These are phyloP conservation scores for Cecidostiba fungosa DNA, from an alignment of 2,888 invertebrate species.

Conservation along the genomic window DNA sequence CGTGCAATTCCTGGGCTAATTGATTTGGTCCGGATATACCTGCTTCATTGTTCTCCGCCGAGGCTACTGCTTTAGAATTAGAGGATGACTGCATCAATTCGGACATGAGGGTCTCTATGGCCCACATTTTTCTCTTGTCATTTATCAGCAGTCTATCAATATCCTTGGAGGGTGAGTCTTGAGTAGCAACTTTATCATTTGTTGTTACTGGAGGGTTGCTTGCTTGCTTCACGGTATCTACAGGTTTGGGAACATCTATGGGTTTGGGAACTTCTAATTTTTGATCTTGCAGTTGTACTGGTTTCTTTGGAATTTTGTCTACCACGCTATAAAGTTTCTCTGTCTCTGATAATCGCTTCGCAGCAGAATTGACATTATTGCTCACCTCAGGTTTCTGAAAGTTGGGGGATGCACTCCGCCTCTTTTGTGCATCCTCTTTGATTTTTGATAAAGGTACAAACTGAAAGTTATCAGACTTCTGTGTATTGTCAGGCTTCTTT, in stretches of 20 bases:
- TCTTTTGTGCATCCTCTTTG: slow-evolving; percentile 58
- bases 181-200: not conserved
- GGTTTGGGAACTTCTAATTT: slow-evolving; percentile 12
- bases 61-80: slow-evolving; percentile 64
- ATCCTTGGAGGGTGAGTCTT: slow-evolving; percentile 40
- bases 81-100: slow-evolving; percentile 69
- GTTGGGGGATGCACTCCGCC: slow-evolving; percentile 40
- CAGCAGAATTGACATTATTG: not conserved
- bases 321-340: slow-evolving; percentile 50
- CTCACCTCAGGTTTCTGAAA: slow-evolving; percentile 8
- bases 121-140: slow-evolving; percentile 76
- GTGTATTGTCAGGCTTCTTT: slow-evolving; percentile 19
- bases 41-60: slow-evolving; percentile 36
- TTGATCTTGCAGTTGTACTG: slow-evolving; percentile 36
- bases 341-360: slow-evolving; percentile 27
- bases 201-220: not conserved
- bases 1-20: slow-evolving; percentile 70
- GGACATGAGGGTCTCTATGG: slow-evolving; percentile 75
- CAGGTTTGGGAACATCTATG: not conserved
- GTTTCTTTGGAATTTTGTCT: slow-evolving; percentile 52
- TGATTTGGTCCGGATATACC: slow-evolving; percentile 65
- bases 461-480: slow-evolving; percentile 42
- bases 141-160: slow-evolving; percentile 64
- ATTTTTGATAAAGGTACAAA: slow-evolving; percentile 59
- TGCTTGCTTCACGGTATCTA: slow-evolving; percentile 1